These are phyloP conservation scores for Ophion obscuratus DNA, from an alignment of 2,888 invertebrate species.

Conservation along the genomic window DNA sequence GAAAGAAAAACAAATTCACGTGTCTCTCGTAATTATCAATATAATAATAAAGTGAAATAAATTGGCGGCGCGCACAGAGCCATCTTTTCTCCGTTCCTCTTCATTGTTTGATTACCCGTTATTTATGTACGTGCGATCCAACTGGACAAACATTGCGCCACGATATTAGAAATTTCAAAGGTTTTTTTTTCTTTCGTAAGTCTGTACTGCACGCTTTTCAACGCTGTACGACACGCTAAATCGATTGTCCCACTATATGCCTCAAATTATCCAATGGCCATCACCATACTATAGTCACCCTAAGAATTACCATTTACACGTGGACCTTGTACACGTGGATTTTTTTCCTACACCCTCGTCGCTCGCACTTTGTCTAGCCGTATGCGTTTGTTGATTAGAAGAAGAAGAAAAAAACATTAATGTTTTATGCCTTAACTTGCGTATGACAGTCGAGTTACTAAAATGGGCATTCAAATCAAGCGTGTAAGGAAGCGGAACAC, in stretches of 20 bases:
- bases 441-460: not conserved
- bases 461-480: slow-evolving; percentile 52
- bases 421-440: not conserved
- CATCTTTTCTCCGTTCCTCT: not conserved
- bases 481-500: slow-evolving; percentile 51
- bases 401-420: too few relatives aligned
- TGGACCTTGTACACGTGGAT: not conserved
- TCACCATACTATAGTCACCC: slow-evolving; percentile 1
- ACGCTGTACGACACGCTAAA: slow-evolving; percentile 6
- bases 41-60: not conserved
- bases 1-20: not conserved
- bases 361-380: too few relatives aligned
- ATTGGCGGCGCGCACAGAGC: not conserved
- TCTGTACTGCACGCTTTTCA: slow-evolving; percentile 16
- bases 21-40: not conserved
- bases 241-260: slow-evolving; percentile 1
- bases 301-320: slow-evolving; percentile 4
- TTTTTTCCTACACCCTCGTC: too few relatives aligned
- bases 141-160: slow-evolving; percentile 18
- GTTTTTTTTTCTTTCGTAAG: not conserved
- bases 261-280: not conserved
- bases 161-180: not conserved
- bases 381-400: too few relatives aligned
- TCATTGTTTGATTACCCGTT: not conserved
- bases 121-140: slow-evolving; percentile 22